phyloP scores from a whole-genome alignment of 2,888 invertebrate genomes.

The Cephus runcator region DNA sequence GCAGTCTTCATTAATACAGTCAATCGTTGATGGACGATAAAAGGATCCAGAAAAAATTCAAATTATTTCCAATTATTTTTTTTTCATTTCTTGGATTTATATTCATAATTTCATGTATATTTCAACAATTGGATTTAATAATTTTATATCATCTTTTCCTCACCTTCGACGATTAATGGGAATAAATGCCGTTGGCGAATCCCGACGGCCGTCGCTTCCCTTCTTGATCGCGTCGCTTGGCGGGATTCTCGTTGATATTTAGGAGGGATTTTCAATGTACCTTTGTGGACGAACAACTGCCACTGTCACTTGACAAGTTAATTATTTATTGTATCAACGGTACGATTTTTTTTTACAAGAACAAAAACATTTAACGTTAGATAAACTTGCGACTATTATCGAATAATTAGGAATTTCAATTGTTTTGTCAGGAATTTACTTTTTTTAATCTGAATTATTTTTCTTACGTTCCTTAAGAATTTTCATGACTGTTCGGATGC shows the following conservation, averaged over 20 bases:
- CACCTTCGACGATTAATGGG: not conserved
- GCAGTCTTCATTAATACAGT: not conserved
- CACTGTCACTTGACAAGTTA: not conserved
- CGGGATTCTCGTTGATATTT: not conserved
- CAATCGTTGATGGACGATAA: not conserved
- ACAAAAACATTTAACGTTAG: not conserved
- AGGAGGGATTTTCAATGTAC: not conserved
- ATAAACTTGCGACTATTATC: not conserved
- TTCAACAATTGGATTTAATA: not conserved
- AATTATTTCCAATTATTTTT: not conserved
- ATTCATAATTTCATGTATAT: not conserved
- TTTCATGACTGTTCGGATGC: not conserved
- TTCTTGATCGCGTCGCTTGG: not conserved
- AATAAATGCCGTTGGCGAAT: not conserved
- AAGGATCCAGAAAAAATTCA: not conserved
- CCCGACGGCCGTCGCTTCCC: not conserved
- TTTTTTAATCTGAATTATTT: not conserved
- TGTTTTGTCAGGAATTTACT: not conserved
- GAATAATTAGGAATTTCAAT: not conserved
- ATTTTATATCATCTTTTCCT: not conserved
- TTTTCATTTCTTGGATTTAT: not conserved
- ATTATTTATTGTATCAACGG: not conserved
- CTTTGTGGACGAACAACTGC: not conserved
- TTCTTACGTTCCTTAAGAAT: not conserved
- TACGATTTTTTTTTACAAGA: not conserved